Evolutionary conservation across 2,797 vertebrate genomes (phyloP), one percentile per base, ranked within the genome.

Genomic region (Parauchenoglanis punctatus): DNA sequence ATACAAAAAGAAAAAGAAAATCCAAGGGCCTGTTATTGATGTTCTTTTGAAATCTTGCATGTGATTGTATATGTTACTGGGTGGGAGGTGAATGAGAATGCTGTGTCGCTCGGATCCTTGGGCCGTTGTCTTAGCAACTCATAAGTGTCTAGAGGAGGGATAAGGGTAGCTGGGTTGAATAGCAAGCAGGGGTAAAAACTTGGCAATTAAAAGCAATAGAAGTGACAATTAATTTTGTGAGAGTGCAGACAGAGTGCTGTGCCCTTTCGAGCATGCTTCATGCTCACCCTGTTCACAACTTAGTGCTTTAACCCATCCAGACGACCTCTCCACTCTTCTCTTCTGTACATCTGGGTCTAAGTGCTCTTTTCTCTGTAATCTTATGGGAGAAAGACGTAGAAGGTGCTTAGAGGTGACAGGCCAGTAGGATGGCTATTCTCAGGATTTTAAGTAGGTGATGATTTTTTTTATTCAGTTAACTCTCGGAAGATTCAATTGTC

Each of bases 81-180:
- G 44, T 56, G 93, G 95, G 94, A 96, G 95, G 94, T 95, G 94
- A 96, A 96, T 95, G 95, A 95, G 95, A 94, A 96, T 94, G 92
- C 93, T 92, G 93, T 95, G 94, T 95, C 93, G 93, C 94, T 87
- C 68, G 2, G 59, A 90, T 89, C 93, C 94, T 96, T 96, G 95
- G 96, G 94, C 95, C 93, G 95, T 96, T 96, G 96, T 96, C 96
- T 96, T 96, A 96, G 96, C 96, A 96, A 96, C 95, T 92, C 40
- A 93, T 94, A 96, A 96, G 95, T 95, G 96, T 95, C 96, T 95
- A 93, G 81, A 84, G 87, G 81, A 91, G 63, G 85, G 86, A 91
- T 89, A 84, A 85, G 87, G 70, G 68, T 85, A 31, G 15, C 83
- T 88, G 85, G 81, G 78, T 88, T 90, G 87, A 89, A 86, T 88